phyloP scores from a whole-genome alignment of 2,113 vertebrate genomes.

The Trematocara zebra region DNA sequence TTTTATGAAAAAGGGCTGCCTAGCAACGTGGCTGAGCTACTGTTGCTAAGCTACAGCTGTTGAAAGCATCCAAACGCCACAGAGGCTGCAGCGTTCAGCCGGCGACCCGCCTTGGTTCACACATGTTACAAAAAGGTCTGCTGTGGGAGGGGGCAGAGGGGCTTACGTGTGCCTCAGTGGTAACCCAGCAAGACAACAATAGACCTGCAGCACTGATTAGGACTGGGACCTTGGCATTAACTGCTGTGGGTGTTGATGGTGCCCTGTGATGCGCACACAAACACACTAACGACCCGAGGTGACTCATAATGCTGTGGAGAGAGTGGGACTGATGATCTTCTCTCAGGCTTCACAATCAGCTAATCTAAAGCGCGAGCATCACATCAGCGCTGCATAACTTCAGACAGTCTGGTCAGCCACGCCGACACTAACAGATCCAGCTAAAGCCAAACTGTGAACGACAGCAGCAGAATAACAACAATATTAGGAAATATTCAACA shows the following conservation, averaged over 20 bases:
- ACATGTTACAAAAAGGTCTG: conserved; percentile 37
- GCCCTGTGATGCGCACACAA: background rate
- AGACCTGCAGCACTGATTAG: conserved; percentile 56
- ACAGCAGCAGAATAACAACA: background rate
- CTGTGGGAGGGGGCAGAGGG: conserved; percentile 52
- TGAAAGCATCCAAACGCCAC: conserved; percentile 86
- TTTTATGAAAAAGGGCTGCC: conserved; percentile 77
- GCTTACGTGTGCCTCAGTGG: conserved; percentile 87
- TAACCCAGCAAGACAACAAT: conserved; percentile 73
- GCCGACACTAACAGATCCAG: background rate
- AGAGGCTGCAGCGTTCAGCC: conserved; percentile 59
- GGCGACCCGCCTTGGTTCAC: background rate
- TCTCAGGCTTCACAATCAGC: background rate
- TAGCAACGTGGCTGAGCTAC: conserved; percentile 80
- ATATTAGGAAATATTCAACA: background rate
- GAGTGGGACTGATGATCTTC: background rate
- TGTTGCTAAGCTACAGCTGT: conserved; percentile 91
- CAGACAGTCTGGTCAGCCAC: background rate
- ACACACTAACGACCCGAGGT: background rate
- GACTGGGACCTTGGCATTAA: background rate
- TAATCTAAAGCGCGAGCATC: background rate
- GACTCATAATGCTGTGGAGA: conserved; percentile 3
- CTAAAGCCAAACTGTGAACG: background rate
- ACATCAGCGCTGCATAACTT: background rate
- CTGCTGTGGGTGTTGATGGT: background rate